phyloP scores from a whole-genome alignment of 2,888 invertebrate species.

The Carcina quercana region DNA sequence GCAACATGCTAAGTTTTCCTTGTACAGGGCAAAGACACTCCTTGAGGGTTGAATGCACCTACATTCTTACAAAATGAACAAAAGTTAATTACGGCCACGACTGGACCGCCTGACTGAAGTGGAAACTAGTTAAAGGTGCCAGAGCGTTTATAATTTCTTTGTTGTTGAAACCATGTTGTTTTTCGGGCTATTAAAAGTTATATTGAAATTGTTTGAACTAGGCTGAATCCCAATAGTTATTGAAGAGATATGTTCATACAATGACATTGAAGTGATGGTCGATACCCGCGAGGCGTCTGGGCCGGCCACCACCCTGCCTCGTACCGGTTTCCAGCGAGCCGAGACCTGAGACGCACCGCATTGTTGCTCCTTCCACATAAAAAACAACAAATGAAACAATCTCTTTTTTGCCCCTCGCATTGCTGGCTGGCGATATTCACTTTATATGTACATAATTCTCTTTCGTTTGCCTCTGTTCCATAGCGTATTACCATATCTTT shows the following conservation, averaged over 20 bases:
- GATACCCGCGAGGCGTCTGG: conserved; percentile 47
- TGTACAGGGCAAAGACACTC: conserved; percentile 11
- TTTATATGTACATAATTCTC: conserved; percentile 1
- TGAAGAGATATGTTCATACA: conserved; percentile 4
- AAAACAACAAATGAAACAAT: conserved; percentile 66
- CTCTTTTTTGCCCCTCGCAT: conserved; percentile 41
- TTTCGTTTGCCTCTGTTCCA: neutral
- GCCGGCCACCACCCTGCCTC: conserved; percentile 43
- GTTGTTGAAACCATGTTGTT: too few species aligned
- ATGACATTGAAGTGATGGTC: conserved; percentile 47
- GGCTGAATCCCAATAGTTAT: conserved; percentile 1
- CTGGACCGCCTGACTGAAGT: neutral
- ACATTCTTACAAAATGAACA: conserved; percentile 3
- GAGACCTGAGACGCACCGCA: conserved; percentile 55
- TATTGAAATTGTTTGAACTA: too few species aligned
- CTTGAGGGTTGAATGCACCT: conserved; percentile 11
- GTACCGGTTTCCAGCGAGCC: conserved; percentile 62
- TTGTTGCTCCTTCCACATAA: conserved; percentile 61
- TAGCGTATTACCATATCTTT: too few species aligned
- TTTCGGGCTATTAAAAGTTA: too few species aligned
- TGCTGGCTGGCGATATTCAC: conserved; percentile 12
- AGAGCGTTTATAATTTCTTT: too few species aligned
- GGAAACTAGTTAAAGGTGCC: too few species aligned
- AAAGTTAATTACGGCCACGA: conserved; percentile 3
- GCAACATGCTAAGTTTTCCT: conserved; percentile 11